A percentile compares a stretch with the other conserved stretches of the same genome.
Evolutionary conservation across 92 coral and sea anemone species (phyloP).

Genomic region (Zoanthus solanderi): DNA sequence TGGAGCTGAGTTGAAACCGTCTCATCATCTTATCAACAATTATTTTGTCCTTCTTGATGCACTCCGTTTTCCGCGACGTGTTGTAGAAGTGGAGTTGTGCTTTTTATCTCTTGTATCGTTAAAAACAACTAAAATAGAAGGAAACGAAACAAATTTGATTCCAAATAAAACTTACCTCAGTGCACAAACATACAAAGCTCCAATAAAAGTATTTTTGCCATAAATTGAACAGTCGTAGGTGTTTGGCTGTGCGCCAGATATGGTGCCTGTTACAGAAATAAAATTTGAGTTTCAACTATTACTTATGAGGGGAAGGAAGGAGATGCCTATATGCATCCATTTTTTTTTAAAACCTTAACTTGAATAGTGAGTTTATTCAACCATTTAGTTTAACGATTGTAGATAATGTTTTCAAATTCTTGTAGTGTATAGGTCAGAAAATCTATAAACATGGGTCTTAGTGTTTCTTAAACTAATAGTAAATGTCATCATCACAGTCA

Average conservation of each 20-base stretch:
- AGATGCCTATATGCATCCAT: not conserved
- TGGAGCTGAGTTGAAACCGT: no score
- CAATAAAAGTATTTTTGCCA: conserved; percentile 85
- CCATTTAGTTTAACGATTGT: not conserved
- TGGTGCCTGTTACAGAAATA: conserved; percentile 60
- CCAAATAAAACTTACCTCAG: conserved; percentile 60
- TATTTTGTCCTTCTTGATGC: no score
- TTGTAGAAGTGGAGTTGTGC: no score
- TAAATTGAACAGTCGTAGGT: conserved; percentile 83
- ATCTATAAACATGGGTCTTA: not conserved
- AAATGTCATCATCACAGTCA: not conserved
- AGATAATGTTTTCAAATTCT: not conserved
- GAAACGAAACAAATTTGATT: not conserved
- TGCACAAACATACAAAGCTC: conserved; percentile 84
- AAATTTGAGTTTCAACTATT: not conserved
- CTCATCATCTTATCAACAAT: no score
- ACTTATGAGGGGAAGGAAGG: no score
- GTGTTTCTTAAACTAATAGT: not conserved
- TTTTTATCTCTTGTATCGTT: no score
- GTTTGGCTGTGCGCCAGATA: conserved; percentile 86
- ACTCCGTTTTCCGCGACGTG: no score
- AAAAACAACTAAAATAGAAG: not conserved
- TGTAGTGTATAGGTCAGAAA: not conserved
- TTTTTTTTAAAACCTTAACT: not conserved
- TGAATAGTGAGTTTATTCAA: not conserved